Conservation (phyloP, 1,140 invertebrate genomes). For the Nasonia vitripennis region DNA sequence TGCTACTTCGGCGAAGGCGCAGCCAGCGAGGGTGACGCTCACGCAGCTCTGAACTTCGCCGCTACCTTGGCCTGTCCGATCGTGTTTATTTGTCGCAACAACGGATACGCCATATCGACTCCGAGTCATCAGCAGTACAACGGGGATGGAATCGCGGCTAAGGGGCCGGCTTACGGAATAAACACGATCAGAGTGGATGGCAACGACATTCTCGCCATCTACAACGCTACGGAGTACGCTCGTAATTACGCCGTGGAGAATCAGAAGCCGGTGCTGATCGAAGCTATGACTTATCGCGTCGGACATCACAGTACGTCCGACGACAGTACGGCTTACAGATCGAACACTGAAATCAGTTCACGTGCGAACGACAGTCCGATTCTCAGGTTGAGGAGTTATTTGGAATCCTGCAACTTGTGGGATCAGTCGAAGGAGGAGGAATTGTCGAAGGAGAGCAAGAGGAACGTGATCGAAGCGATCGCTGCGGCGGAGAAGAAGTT, state of each 20-base stretch:
- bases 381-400: constrained; percentile 85
- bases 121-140: constrained; percentile 95
- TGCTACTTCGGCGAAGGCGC: constrained; percentile 99
- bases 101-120: constrained; percentile 98
- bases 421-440: constrained; percentile 84
- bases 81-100: constrained; percentile 94
- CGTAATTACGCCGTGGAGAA: constrained; percentile 85
- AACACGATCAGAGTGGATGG: constrained; percentile 95
- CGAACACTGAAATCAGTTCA: constrained; percentile 87
- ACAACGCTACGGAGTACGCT: constrained; percentile 91
- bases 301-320: constrained; percentile 99
- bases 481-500: constrained; percentile 87
- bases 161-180: constrained; percentile 95
- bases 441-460: constrained; percentile 83
- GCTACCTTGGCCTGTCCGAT: constrained; percentile 96
- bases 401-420: constrained; percentile 89
- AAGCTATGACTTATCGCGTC: constrained; percentile 98
- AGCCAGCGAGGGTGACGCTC: constrained; percentile 98
- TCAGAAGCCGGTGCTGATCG: constrained; percentile 94
- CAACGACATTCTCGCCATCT: constrained; percentile 96
- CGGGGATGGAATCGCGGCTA: constrained; percentile 91
- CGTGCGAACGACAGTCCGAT: constrained; percentile 92
- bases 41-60: constrained; percentile 99
- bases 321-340: constrained; percentile 96
- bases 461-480: constrained; percentile 88